phyloP scores from a whole-genome alignment of 2,797 vertebrate species.

The Lepidocolaptes lacrymiger region DNA sequence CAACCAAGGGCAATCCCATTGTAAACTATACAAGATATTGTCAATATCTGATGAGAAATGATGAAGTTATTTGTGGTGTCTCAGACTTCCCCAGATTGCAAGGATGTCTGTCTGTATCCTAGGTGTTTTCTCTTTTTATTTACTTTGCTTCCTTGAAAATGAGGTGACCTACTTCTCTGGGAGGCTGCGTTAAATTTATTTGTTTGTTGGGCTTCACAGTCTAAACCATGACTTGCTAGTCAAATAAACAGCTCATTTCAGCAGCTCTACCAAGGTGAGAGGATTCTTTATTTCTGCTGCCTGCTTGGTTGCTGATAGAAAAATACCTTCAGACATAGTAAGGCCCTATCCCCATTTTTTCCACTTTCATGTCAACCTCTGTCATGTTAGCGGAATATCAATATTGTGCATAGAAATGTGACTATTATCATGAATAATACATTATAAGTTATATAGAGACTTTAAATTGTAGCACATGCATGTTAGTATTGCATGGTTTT shows the following conservation, averaged over 20 bases:
- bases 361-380: background rate
- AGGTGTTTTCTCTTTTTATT: background rate
- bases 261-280: background rate
- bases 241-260: conserved; percentile 7
- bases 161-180: conserved; percentile 26
- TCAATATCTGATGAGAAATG: background rate
- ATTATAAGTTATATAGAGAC: background rate
- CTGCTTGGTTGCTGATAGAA: background rate
- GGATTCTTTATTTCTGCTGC: conserved; percentile 28
- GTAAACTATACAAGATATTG: background rate
- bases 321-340: conserved; percentile 16
- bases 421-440: background rate
- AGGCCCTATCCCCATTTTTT: background rate
- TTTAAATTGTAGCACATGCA: background rate
- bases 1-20: background rate
- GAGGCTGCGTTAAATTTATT: conserved; percentile 8
- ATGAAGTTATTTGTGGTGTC: background rate
- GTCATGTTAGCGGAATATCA: background rate
- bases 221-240: background rate
- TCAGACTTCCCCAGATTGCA: background rate
- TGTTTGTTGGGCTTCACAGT: background rate
- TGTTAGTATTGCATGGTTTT: background rate
- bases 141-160: background rate
- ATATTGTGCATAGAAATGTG: background rate
- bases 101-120: background rate